Evolutionary conservation across 2,888 invertebrate genomes (phyloP).

Genomic region (Lissocephala sabroskyi): DNA sequence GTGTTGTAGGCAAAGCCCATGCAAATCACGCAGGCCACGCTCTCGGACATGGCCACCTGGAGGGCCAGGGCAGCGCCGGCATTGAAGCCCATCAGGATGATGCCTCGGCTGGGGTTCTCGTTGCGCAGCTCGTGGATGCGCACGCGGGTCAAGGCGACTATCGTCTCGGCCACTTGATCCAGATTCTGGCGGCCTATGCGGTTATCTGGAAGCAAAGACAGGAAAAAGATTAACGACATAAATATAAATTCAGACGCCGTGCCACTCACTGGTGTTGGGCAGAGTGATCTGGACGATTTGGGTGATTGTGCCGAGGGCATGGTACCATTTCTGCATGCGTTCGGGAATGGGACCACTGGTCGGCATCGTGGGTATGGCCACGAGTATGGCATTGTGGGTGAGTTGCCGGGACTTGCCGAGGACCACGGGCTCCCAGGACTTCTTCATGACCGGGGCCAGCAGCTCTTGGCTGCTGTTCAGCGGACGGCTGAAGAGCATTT

Average conservation of each 20-base stretch:
- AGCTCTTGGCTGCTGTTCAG: constrained; percentile 77
- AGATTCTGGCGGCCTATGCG: constrained; percentile 66
- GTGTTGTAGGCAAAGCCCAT: constrained; percentile 85
- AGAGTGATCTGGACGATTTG: constrained; percentile 76
- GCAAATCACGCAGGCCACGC: constrained; percentile 82
- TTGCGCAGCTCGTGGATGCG: constrained; percentile 81
- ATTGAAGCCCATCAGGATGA: constrained; percentile 85
- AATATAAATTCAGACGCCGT: background rate
- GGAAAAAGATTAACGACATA: no score
- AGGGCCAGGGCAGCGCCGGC: constrained; percentile 83
- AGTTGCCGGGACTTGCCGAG: constrained; percentile 80
- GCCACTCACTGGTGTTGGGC: constrained; percentile 61
- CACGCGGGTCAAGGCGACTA: constrained; percentile 78
- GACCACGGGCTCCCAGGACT: constrained; percentile 83
- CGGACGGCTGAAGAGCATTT: constrained; percentile 78
- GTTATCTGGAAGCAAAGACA: constrained; percentile 45
- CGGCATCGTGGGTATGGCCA: constrained; percentile 77
- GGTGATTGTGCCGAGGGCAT: constrained; percentile 78
- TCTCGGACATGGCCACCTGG: constrained; percentile 82
- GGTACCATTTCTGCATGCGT: constrained; percentile 81
- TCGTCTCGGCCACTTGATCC: constrained; percentile 76
- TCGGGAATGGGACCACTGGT: constrained; percentile 72
- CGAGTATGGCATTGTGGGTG: constrained; percentile 79
- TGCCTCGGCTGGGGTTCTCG: constrained; percentile 79
- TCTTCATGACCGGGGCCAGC: constrained; percentile 75